phyloP scores from a whole-genome alignment of 2,888 invertebrate genomes.

The Hemicrepidius hirtus region DNA sequence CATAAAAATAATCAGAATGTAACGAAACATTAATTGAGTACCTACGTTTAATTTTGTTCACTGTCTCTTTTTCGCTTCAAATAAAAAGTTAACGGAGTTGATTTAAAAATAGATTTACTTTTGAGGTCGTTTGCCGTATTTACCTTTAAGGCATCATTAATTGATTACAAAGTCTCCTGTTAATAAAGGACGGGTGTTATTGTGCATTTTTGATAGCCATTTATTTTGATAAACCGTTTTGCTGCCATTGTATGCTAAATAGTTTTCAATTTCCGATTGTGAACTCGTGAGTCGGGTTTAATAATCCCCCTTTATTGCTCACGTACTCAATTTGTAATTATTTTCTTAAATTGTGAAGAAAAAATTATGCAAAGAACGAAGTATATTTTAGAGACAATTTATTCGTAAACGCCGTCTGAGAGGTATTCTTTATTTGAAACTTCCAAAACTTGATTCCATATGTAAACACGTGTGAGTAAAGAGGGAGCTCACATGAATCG shows the following conservation, averaged over 20 bases:
- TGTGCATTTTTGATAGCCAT: too few species aligned
- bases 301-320: too few species aligned
- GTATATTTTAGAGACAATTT: constrained; percentile 42
- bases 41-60: background rate
- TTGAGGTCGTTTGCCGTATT: constrained; percentile 10
- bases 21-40: too few species aligned
- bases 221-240: too few species aligned
- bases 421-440: constrained; percentile 55
- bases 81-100: constrained; percentile 1
- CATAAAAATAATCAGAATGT: background rate
- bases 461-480: constrained; percentile 59
- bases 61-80: background rate
- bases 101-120: constrained; percentile 6
- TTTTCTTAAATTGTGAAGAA: too few species aligned
- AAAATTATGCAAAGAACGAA: constrained; percentile 10
- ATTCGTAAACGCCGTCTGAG: constrained; percentile 39
- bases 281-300: too few species aligned
- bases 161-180: too few species aligned
- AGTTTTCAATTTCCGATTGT: too few species aligned
- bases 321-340: too few species aligned
- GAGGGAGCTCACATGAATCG: constrained; percentile 57
- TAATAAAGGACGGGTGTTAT: too few species aligned
- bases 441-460: constrained; percentile 59
- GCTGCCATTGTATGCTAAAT: constrained; percentile 6
- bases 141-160: too few species aligned